Evolutionary conservation across 2,888 invertebrate species (phyloP).

Genomic region (Metellina segmentata): DNA sequence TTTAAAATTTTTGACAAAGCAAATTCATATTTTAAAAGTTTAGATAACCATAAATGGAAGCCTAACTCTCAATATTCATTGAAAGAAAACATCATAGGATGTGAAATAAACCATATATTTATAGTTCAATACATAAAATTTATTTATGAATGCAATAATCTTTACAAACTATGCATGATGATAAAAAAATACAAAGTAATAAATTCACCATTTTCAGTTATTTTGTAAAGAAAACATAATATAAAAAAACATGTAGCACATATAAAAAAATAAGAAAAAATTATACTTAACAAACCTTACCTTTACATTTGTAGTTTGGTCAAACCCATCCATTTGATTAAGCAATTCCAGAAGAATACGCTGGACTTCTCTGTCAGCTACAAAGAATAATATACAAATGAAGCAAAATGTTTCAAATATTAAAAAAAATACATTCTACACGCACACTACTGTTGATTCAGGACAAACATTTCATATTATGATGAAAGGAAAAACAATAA

Average conservation of each 20-base stretch:
- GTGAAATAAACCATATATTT: no score
- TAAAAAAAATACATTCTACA: neutral
- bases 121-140: no score
- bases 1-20: no score
- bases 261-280: neutral
- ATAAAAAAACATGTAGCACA: neutral
- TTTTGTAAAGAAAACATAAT: neutral
- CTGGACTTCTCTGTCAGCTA: conserved; percentile 98
- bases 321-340: conserved; percentile 99
- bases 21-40: no score
- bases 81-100: no score
- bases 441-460: no score
- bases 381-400: neutral
- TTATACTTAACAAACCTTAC: conserved; percentile 82
- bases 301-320: conserved; percentile 99
- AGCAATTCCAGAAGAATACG: conserved; percentile 97
- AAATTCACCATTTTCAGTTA: no score
- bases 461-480: no score
- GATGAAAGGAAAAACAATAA: no score
- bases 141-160: neutral
- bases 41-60: no score
- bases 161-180: neutral
- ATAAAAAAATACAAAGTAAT: neutral
- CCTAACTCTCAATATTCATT: no score
- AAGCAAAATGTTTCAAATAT: neutral